These are phyloP conservation scores for Lycaena phlaeas DNA, from an alignment of 2,888 invertebrate species.

Conservation along the genomic window DNA sequence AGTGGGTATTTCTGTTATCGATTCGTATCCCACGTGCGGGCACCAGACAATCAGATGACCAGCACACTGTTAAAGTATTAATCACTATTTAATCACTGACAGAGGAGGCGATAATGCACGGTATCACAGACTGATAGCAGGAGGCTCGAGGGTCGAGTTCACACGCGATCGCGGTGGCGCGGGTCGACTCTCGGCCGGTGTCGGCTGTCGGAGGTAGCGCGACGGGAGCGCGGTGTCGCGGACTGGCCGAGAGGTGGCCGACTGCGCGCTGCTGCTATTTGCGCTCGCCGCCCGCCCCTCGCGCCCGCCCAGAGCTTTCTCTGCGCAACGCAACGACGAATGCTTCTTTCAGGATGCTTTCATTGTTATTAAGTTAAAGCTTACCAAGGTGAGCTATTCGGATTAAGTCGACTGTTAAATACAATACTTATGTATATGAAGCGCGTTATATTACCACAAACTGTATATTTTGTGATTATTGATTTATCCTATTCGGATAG, in stretches of 20 bases:
- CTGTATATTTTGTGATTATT: no score
- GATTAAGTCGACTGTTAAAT: conserved; percentile 7
- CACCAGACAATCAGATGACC: conserved; percentile 24
- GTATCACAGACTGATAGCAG: background rate
- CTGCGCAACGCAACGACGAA: conserved; percentile 61
- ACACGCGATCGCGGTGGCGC: conserved; percentile 17
- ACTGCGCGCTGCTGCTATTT: conserved; percentile 63
- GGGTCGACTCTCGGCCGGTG: conserved; percentile 13
- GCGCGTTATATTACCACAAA: no score
- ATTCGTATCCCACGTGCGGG: conserved; percentile 34
- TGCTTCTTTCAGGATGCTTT: conserved; percentile 30
- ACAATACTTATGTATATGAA: background rate
- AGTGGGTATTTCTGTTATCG: conserved; percentile 33
- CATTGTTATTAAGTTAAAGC: conserved; percentile 10
- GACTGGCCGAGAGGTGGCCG: conserved; percentile 26
- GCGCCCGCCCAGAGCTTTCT: conserved; percentile 55
- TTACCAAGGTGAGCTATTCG: conserved; percentile 7
- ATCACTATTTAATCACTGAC: conserved; percentile 5
- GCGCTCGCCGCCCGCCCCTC: conserved; percentile 35
- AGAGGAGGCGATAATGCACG: background rate
- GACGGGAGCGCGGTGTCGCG: conserved; percentile 37
- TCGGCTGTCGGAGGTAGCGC: conserved; percentile 16
- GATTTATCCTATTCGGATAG: no score
- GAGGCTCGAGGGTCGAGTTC: conserved; percentile 11
- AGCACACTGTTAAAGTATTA: conserved; percentile 21